Conservation (phyloP, 2,797 vertebrate genomes). For the Tarsius wallacei region DNA sequence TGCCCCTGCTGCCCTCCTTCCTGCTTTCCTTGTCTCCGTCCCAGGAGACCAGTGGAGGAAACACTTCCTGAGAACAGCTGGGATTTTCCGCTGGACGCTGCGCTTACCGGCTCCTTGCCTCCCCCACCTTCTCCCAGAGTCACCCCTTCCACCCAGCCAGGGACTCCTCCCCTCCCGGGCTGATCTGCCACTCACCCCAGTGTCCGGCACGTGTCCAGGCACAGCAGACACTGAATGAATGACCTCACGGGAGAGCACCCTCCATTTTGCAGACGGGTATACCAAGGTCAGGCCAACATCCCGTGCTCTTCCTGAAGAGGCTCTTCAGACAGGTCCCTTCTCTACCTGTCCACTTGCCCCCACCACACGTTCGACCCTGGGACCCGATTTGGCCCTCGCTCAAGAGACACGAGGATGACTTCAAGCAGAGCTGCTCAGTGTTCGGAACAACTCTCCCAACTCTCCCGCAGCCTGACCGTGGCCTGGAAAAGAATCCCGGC, state of each 20-base stretch:
- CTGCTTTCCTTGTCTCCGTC: constrained; percentile 57
- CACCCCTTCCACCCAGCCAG: neutral
- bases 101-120: constrained; percentile 24
- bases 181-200: neutral
- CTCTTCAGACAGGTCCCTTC: neutral
- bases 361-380: neutral
- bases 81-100: constrained; percentile 73
- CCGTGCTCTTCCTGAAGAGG: neutral
- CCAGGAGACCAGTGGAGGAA: constrained; percentile 70
- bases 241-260: neutral
- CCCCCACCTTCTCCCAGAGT: constrained; percentile 15
- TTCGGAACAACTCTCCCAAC: neutral
- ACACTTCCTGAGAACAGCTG: constrained; percentile 77
- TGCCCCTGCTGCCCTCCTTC: constrained; percentile 53
- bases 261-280: constrained; percentile 44
- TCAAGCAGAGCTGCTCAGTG: neutral
- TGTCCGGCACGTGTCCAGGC: neutral
- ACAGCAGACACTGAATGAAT: neutral
- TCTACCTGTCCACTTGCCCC: neutral
- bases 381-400: neutral
- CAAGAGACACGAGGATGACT: neutral
- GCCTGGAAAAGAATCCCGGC: neutral
- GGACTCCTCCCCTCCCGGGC: neutral
- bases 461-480: neutral
- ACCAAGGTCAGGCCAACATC: neutral